These are phyloP conservation scores for Acestrorhynchus altus DNA, from an alignment of 2,797 vertebrate genomes.

Conservation along the genomic window DNA sequence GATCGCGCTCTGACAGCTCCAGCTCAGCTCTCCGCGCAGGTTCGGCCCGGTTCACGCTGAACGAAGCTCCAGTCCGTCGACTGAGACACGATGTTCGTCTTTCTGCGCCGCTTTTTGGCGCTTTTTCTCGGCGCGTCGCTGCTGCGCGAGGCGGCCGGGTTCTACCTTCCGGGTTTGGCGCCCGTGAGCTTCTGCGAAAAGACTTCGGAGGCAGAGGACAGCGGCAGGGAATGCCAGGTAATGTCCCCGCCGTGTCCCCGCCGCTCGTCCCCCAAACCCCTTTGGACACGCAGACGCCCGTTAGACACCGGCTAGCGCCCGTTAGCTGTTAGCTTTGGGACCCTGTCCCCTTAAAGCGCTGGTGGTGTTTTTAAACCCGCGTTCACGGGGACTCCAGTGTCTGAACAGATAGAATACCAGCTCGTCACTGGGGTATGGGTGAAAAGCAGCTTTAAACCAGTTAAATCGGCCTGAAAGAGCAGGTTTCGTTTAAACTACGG, in stretches of 20 bases:
- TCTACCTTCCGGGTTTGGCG: constrained; percentile 90
- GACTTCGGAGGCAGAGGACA: constrained; percentile 44
- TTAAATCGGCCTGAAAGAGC: too few species aligned
- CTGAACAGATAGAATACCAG: too few species aligned
- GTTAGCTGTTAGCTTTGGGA: neutral
- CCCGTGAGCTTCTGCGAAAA: constrained; percentile 90
- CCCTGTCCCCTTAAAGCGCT: too few species aligned
- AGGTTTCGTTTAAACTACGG: too few species aligned
- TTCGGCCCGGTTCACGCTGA: neutral
- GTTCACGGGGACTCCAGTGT: too few species aligned
- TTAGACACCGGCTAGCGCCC: neutral
- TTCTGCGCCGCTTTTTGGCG: constrained; percentile 19
- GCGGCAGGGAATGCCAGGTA: constrained; percentile 71
- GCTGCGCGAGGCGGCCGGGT: constrained; percentile 61
- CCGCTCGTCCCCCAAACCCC: too few species aligned
- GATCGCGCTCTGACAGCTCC: constrained; percentile 23
- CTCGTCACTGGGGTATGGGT: too few species aligned
- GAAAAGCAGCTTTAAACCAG: too few species aligned
- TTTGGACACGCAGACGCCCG: too few species aligned
- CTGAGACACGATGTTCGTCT: constrained; percentile 39
- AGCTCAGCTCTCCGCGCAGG: neutral
- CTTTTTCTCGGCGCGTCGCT: constrained; percentile 42
- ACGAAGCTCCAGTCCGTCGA: constrained; percentile 9
- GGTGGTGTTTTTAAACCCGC: neutral
- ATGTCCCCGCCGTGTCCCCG: too few species aligned